These are phyloP conservation scores for Miniopterus natalensis DNA, from an alignment of 2,113 vertebrate genomes.

Conservation along the genomic window DNA sequence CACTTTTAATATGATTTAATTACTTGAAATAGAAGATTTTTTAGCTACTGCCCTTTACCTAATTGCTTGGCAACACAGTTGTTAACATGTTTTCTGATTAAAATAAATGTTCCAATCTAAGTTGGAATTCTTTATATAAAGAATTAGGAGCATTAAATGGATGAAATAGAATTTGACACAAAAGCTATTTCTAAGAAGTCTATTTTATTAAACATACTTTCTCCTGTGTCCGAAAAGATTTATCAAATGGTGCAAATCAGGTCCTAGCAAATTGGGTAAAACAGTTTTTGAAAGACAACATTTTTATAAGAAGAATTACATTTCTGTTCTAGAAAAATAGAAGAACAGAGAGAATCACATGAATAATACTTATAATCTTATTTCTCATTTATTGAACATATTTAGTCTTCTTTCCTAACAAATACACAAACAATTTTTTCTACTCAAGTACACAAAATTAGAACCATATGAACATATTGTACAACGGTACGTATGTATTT, in stretches of 20 bases:
- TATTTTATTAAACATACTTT: constrained; percentile 53
- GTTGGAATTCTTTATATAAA: constrained; percentile 53
- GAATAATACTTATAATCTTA: background rate
- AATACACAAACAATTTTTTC: background rate
- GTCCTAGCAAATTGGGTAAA: background rate
- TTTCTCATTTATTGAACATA: constrained; percentile 26
- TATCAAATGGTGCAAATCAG: constrained; percentile 38
- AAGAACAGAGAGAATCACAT: background rate
- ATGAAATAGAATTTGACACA: constrained; percentile 47
- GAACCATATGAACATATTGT: background rate
- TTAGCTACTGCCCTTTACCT: constrained; percentile 53
- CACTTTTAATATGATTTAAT: constrained; percentile 67
- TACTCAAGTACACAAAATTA: constrained; percentile 7
- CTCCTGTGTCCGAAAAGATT: constrained; percentile 27
- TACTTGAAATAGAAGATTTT: constrained; percentile 67
- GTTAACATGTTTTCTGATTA: constrained; percentile 72
- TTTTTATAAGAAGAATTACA: constrained; percentile 12
- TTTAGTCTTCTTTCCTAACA: background rate
- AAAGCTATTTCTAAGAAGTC: constrained; percentile 42
- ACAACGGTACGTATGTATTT: background rate
- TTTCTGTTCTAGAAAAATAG: background rate
- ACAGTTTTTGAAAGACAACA: constrained; percentile 9
- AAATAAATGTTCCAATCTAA: constrained; percentile 75
- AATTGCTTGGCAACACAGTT: constrained; percentile 72
- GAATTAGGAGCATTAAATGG: constrained; percentile 60